Evolutionary conservation across 2,797 vertebrate species (phyloP).

Genomic region (Sebastolobus altivelis): DNA sequence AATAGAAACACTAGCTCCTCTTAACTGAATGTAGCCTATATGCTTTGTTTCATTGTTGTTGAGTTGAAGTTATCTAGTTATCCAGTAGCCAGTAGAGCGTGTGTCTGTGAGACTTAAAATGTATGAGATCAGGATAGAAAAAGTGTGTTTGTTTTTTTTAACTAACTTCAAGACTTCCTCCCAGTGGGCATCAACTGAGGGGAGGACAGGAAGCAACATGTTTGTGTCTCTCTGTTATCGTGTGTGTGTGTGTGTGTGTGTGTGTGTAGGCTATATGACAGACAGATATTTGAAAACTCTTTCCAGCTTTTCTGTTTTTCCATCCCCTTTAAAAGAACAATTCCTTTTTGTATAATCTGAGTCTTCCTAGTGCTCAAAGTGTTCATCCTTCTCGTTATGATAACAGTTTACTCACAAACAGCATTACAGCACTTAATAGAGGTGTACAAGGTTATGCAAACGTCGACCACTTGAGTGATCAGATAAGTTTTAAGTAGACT

Average conservation of each 20-base stretch:
- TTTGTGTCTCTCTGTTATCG: constrained; percentile 23
- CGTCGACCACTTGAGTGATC: neutral
- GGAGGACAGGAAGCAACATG: constrained; percentile 38
- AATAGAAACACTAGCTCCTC: neutral
- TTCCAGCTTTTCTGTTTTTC: neutral
- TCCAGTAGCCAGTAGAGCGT: neutral
- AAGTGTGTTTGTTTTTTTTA: neutral
- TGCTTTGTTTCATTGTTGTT: neutral
- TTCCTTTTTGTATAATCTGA: neutral
- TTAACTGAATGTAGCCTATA: neutral
- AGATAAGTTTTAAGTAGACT: neutral
- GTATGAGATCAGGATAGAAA: neutral
- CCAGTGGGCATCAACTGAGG: neutral
- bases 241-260: neutral
- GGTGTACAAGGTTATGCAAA: neutral
- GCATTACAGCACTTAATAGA: neutral
- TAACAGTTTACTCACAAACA: neutral
- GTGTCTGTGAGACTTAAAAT: neutral
- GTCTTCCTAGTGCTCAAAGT: neutral
- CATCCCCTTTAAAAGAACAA: neutral
- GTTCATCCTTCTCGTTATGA: neutral
- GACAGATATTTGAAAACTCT: neutral
- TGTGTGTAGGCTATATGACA: neutral
- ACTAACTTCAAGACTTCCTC: constrained; percentile 20
- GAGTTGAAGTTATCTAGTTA: neutral